A percentile compares a stretch with the other conserved stretches of the same genome.
These are phyloP conservation scores for Ornithoptera alexandrae DNA, from an alignment of 2,888 invertebrate genomes.

Conservation along the genomic window DNA sequence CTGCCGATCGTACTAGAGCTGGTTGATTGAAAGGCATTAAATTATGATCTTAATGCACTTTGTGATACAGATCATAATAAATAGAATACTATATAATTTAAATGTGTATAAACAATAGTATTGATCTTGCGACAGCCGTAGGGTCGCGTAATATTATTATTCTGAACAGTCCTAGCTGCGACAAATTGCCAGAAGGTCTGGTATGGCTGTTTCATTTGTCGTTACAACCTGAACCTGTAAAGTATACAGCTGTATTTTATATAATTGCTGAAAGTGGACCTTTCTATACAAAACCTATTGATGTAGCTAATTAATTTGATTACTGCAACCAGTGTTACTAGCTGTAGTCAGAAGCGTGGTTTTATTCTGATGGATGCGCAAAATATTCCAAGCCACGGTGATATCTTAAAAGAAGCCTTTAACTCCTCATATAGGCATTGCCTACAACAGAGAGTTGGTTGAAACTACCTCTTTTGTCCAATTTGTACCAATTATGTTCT, in stretches of 20 bases:
- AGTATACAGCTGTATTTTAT: not conserved
- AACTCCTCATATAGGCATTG: too few relatives aligned
- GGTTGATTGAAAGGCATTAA: not conserved
- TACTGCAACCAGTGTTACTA: too few relatives aligned
- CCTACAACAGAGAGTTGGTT: too few relatives aligned
- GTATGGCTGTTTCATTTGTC: slow-evolving; percentile 8
- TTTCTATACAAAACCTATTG: too few relatives aligned
- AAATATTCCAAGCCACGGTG: too few relatives aligned
- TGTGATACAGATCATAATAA: not conserved
- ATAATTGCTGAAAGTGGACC: not conserved
- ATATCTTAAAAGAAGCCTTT: too few relatives aligned
- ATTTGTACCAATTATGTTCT: too few relatives aligned
- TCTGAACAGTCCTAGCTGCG: slow-evolving; percentile 14
- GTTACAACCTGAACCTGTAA: slow-evolving; percentile 15
- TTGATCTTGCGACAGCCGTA: slow-evolving; percentile 15
- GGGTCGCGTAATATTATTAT: slow-evolving; percentile 27
- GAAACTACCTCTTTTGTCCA: too few relatives aligned
- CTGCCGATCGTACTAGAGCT: too few relatives aligned
- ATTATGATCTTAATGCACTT: not conserved
- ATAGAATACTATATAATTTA: slow-evolving; percentile 3
- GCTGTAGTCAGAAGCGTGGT: too few relatives aligned
- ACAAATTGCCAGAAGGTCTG: slow-evolving; percentile 25
- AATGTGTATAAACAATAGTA: slow-evolving; percentile 20
- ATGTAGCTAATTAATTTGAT: too few relatives aligned
- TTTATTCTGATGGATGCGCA: too few relatives aligned